A percentile compares a stretch with the other conserved stretches of the same genome.
phyloP scores from a whole-genome alignment of 1,140 invertebrate species.

The Bombus waltoni region DNA sequence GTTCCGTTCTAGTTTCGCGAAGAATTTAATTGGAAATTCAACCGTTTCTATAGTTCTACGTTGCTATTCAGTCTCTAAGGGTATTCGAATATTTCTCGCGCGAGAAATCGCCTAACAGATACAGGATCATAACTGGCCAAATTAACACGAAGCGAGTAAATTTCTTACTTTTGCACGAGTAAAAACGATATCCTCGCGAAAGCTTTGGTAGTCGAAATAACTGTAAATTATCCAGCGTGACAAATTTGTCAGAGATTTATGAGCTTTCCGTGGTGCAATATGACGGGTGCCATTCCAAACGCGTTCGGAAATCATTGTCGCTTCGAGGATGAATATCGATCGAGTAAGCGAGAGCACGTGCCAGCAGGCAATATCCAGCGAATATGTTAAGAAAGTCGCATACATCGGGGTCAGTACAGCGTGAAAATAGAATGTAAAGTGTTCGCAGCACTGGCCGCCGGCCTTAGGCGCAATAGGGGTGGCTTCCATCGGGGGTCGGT shows the following conservation, averaged over 20 bases:
- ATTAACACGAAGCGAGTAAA: too few species aligned
- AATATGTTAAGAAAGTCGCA: constrained; percentile 79
- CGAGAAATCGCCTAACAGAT: too few species aligned
- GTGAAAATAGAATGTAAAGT: constrained; percentile 83
- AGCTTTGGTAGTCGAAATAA: too few species aligned
- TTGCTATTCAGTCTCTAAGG: too few species aligned
- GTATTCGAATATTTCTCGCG: too few species aligned
- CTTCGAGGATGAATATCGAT: constrained; percentile 70
- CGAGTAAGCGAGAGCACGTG: constrained; percentile 70
- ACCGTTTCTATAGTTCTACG: too few species aligned
- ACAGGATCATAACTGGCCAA: too few species aligned
- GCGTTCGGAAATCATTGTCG: constrained; percentile 47
- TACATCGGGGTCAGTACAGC: constrained; percentile 81
- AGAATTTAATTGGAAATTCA: too few species aligned
- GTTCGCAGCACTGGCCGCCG: constrained; percentile 59
- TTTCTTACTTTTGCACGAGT: too few species aligned
- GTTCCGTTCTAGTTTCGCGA: background rate
- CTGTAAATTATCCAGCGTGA: too few species aligned
- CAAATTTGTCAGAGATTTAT: background rate
- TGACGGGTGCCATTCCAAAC: constrained; percentile 24
- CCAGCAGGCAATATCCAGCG: constrained; percentile 77
- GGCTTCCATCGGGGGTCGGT: constrained; percentile 71
- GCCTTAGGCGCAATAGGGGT: constrained; percentile 68
- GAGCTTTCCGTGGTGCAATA: background rate
- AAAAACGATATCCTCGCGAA: too few species aligned